These are phyloP conservation scores for Cydia splendana DNA, from an alignment of 1,140 invertebrate genomes.

Conservation along the genomic window DNA sequence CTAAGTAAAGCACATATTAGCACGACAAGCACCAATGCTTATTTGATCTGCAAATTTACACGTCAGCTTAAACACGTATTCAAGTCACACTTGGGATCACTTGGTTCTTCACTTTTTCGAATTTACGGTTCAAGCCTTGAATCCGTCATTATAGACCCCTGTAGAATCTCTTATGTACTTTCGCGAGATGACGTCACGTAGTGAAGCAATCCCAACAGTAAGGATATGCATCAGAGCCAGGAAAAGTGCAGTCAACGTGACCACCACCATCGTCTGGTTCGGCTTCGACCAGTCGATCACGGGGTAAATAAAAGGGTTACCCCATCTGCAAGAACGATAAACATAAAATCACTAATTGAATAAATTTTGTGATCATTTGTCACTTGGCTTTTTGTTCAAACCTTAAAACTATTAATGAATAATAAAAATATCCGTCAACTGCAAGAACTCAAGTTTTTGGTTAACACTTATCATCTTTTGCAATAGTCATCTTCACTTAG, in stretches of 20 bases:
- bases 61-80: background rate
- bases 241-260: constrained; percentile 64
- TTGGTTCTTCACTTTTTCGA: background rate
- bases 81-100: background rate
- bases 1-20: constrained; percentile 32
- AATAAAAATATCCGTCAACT: background rate
- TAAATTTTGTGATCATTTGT: background rate
- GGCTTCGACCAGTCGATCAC: constrained; percentile 85
- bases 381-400: background rate
- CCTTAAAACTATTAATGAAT: background rate
- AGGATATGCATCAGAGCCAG: constrained; percentile 67
- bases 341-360: background rate
- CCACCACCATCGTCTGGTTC: constrained; percentile 59
- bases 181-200: constrained; percentile 53
- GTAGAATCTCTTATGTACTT: constrained; percentile 44
- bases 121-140: constrained; percentile 39
- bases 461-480: background rate
- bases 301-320: constrained; percentile 82
- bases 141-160: constrained; percentile 65
- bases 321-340: constrained; percentile 58
- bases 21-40: constrained; percentile 30
- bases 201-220: constrained; percentile 54
- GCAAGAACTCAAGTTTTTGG: background rate
- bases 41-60: constrained; percentile 22
- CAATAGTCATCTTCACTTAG: constrained; percentile 5